Evolutionary conservation across 2,797 vertebrate species (phyloP).

Genomic region (Garrulus glandarius): DNA sequence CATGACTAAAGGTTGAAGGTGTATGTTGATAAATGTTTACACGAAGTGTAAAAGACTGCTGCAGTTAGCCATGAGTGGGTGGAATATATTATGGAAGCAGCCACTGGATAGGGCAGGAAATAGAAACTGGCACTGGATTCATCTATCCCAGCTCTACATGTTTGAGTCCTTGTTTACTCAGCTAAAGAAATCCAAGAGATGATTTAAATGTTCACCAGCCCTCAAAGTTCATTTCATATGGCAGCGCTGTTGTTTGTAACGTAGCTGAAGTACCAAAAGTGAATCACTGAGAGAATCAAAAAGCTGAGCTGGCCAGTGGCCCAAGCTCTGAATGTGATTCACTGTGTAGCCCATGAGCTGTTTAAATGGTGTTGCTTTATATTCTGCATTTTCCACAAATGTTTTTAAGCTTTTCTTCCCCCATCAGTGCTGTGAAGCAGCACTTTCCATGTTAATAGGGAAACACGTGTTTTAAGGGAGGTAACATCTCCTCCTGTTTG

Average conservation of each 20-base stretch:
- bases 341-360: not conserved
- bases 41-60: not conserved
- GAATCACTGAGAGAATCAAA: not conserved
- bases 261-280: not conserved
- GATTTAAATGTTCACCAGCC: not conserved
- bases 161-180: not conserved
- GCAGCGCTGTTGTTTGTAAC: not conserved
- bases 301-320: not conserved
- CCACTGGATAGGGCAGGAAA: not conserved
- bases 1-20: conserved; percentile 6
- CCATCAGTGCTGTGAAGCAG: not conserved
- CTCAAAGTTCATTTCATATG: not conserved
- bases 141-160: not conserved
- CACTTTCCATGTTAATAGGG: not conserved
- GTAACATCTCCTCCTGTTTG: not conserved
- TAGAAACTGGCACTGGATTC: not conserved
- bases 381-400: not conserved
- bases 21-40: not conserved
- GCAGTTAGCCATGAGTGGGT: not conserved
- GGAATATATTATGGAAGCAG: not conserved
- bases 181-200: not conserved
- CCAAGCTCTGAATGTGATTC: not conserved
- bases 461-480: not conserved
- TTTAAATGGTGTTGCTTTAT: not conserved
- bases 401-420: not conserved